Conservation (phyloP, 2,113 vertebrate genomes). For the Charadrius vociferus region DNA sequence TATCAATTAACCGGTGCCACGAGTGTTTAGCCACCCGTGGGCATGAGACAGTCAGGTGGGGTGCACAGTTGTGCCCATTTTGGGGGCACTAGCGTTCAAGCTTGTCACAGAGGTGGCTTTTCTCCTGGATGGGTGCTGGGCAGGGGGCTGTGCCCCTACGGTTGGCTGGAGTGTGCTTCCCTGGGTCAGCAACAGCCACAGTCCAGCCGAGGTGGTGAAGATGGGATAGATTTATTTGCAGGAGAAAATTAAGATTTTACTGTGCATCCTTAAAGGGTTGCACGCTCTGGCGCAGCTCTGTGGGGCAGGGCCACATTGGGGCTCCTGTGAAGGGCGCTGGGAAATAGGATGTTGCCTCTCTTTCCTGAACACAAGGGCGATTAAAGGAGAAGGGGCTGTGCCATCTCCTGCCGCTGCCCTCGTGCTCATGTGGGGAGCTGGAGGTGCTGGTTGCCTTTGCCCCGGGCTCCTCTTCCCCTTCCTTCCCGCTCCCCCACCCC, state of each 20-base stretch:
- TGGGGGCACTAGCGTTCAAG: not conserved
- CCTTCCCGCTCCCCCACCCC: conserved; percentile 9
- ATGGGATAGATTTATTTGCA: not conserved
- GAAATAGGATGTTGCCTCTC: not conserved
- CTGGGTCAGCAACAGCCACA: not conserved
- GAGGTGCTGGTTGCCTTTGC: conserved; percentile 29
- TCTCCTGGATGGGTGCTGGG: not conserved
- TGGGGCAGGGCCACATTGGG: not conserved
- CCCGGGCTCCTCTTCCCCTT: conserved; percentile 39
- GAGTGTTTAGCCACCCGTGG: not conserved
- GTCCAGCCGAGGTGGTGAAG: not conserved
- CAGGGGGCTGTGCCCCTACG: not conserved
- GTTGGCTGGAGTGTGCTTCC: not conserved
- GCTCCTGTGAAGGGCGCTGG: not conserved
- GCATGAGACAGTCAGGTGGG: not conserved
- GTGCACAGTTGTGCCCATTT: fast-evolving
- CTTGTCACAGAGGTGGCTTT: not conserved
- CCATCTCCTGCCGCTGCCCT: not conserved
- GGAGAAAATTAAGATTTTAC: not conserved
- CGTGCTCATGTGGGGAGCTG: not conserved
- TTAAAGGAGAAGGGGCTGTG: not conserved
- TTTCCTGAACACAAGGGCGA: not conserved
- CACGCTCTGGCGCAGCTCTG: fast-evolving
- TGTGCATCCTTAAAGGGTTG: not conserved
- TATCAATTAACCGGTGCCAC: fast-evolving